Base-by-base conservation (phyloP, 2,797 vertebrate species). In the Microcaecilia unicolor region DNA sequence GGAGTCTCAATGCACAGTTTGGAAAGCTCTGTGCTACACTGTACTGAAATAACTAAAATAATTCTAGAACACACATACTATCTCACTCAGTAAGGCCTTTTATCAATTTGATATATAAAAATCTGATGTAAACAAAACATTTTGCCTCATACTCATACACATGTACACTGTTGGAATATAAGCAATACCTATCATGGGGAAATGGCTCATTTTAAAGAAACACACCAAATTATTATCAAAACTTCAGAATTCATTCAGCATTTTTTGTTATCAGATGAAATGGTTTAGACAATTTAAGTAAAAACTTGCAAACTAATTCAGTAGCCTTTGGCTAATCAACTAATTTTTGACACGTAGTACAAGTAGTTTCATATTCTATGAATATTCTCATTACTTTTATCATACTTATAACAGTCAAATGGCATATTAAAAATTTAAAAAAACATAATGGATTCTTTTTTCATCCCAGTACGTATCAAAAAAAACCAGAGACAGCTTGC, bases 381-480 rank as follows among this genome's bases (percentile, higher is more conserved):
- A n/a, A n/a, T n/a, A n/a, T n/a, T n/a, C n/a, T n/a, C n/a, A n/a
- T n/a, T n/a, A n/a, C n/a, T n/a, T 25, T 34, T 51, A 32, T 31
- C 31, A 45, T 14, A 34, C 21, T 24, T n/a, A n/a, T n/a, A 14
- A 17, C 16, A 18, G 13, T 14, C 31, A 44, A 50, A 44, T 18
- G 20, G 20, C 15, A 31, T 26, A 15, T 27, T 27, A 14, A 10
- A 23, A 14, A 44, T 51, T 41, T n/a, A n/a, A 25, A 36, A 13
- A 26, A 28, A 47, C 39, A 2, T 18, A 36, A 28, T 2, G 14
- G 27, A 36, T 10, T 30, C 48, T 51, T 51, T n/a, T 55, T 71
- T 70, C 64, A 65, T 60, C 70, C 46, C 20, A 47, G 37, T 48
- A 28, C 5, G 12, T 34, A 16, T 44, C 31, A 51, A 44, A 44